These are phyloP conservation scores for Enteromius mattozi DNA, from an alignment of 2,797 vertebrate species.

Conservation along the genomic window DNA sequence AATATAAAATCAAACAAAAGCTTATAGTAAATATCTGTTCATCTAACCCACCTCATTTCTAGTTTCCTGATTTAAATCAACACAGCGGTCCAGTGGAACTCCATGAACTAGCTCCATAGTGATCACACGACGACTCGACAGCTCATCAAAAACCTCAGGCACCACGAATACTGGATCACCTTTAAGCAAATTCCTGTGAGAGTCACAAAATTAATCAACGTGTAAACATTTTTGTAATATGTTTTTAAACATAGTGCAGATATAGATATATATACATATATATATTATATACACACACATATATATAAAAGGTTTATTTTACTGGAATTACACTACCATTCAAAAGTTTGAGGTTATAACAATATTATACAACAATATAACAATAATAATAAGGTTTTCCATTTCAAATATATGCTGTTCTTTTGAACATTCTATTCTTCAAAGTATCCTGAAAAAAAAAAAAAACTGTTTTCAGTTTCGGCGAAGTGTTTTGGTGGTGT, in stretches of 20 bases:
- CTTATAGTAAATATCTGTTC: not conserved
- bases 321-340: too few species aligned
- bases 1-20: not conserved
- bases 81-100: conserved; percentile 86
- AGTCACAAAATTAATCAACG: not conserved
- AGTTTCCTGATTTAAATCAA: conserved; percentile 82
- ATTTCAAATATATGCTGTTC: not conserved
- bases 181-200: conserved; percentile 78
- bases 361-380: too few species aligned
- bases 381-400: too few species aligned
- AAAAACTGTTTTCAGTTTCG: too few species aligned
- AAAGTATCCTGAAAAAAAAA: not conserved
- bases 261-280: not conserved
- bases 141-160: conserved; percentile 83
- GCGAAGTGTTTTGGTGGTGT: too few species aligned
- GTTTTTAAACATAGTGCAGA: not conserved
- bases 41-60: conserved; percentile 79
- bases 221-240: not conserved
- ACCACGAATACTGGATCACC: conserved; percentile 82
- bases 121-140: conserved; percentile 80
- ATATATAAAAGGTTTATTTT: too few species aligned
- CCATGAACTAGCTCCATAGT: conserved; percentile 87
- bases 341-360: not conserved
- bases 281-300: too few species aligned
- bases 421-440: not conserved